Conservation (phyloP, 2,888 invertebrate genomes). For the Pilophorus perplexus region DNA sequence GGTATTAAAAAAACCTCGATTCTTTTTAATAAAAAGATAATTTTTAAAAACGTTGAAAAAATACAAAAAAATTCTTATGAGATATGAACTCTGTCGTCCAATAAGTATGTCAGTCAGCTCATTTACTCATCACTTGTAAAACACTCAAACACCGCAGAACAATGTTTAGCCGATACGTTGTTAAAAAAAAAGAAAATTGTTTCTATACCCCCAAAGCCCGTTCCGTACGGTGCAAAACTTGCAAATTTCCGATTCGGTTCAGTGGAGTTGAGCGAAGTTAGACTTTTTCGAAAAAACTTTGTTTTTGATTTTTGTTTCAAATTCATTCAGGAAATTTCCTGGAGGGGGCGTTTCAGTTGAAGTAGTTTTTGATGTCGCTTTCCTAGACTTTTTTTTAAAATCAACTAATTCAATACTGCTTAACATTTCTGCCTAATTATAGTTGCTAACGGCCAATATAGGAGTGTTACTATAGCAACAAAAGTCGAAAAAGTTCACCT, state of each 20-base stretch:
- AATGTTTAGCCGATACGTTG: slow-evolving; percentile 38
- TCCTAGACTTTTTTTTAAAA: no score
- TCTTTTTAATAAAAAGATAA: slow-evolving; percentile 42
- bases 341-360: no score
- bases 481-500: slow-evolving; percentile 16
- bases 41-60: slow-evolving; percentile 24
- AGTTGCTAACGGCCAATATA: no score
- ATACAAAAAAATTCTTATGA: slow-evolving; percentile 26
- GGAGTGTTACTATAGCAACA: no score
- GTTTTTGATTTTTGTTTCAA: no score
- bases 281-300: not conserved
- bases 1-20: slow-evolving; percentile 41
- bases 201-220: slow-evolving; percentile 32
- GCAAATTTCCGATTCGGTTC: not conserved
- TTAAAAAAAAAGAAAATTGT: slow-evolving; percentile 28
- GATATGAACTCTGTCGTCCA: slow-evolving; percentile 41
- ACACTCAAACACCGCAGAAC: slow-evolving; percentile 47
- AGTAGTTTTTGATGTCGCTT: no score
- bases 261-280: slow-evolving; percentile 23
- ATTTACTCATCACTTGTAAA: slow-evolving; percentile 42
- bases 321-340: no score
- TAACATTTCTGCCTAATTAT: no score
- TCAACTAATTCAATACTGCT: no score
- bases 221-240: slow-evolving; percentile 29
- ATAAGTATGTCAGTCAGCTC: slow-evolving; percentile 42